These are phyloP conservation scores for Epistrophe grossulariae DNA, from an alignment of 2,888 invertebrate genomes.

Conservation along the genomic window DNA sequence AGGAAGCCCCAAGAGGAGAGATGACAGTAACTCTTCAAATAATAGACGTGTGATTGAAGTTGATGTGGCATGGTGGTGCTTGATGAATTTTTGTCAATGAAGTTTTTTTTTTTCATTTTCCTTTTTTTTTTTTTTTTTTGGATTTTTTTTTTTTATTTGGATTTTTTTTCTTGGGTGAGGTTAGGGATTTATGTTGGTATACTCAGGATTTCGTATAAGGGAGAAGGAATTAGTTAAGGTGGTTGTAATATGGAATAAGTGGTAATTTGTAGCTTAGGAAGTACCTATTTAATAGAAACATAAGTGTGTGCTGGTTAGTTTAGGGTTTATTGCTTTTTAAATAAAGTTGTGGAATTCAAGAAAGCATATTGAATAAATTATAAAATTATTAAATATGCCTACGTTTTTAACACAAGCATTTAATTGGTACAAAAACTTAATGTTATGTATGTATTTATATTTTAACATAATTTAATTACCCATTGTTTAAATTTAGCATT, in stretches of 20 bases:
- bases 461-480: too few species aligned
- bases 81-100: conserved; percentile 73
- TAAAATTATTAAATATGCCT: too few species aligned
- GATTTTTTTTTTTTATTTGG: not conserved
- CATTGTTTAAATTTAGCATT: too few species aligned
- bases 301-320: not conserved
- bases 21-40: conserved; percentile 75
- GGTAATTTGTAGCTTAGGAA: not conserved
- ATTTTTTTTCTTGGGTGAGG: conserved; percentile 28
- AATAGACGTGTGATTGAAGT: conserved; percentile 75
- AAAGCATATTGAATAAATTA: not conserved
- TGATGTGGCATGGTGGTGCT: conserved; percentile 68
- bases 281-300: not conserved
- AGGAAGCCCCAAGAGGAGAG: conserved; percentile 54
- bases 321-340: not conserved
- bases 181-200: conserved; percentile 28
- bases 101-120: conserved; percentile 25
- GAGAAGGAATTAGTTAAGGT: conserved; percentile 1
- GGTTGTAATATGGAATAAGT: conserved; percentile 20
- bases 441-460: too few species aligned
- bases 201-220: not conserved
- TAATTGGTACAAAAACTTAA: too few species aligned
- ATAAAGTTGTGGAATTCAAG: not conserved
- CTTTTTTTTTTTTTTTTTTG: not conserved
- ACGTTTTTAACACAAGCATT: too few species aligned